These are phyloP conservation scores for Drosophila chauvacae DNA, from an alignment of 1,140 invertebrate genomes.

Conservation along the genomic window DNA sequence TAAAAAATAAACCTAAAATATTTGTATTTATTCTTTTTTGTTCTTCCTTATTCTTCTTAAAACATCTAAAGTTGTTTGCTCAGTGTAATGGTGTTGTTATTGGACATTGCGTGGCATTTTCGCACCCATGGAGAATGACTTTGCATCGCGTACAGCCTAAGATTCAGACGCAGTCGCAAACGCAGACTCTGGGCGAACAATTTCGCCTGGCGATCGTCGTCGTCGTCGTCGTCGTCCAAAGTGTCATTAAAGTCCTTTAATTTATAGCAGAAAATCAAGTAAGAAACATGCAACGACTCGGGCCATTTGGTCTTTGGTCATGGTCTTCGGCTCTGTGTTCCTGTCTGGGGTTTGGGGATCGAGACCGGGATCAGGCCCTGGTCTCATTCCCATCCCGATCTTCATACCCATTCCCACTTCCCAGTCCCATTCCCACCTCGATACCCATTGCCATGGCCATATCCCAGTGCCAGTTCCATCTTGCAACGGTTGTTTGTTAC, in stretches of 20 bases:
- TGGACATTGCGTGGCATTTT: constrained; percentile 80
- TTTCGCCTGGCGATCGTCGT: constrained; percentile 73
- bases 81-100: constrained; percentile 35
- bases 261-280: constrained; percentile 83
- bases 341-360: constrained; percentile 31
- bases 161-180: constrained; percentile 52
- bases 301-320: constrained; percentile 56
- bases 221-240: constrained; percentile 64
- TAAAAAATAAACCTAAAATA: too few species aligned
- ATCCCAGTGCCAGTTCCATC: constrained; percentile 42
- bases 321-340: constrained; percentile 49
- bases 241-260: constrained; percentile 83
- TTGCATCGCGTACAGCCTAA: constrained; percentile 41
- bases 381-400: constrained; percentile 28
- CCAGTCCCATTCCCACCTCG: constrained; percentile 24
- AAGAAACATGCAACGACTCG: constrained; percentile 80
- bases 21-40: too few species aligned
- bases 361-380: constrained; percentile 18
- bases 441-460: constrained; percentile 18
- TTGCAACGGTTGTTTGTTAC: constrained; percentile 78
- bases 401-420: constrained; percentile 24
- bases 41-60: not conserved
- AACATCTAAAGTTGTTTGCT: rapidly evolving
- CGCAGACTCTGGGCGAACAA: constrained; percentile 61
- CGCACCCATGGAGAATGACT: constrained; percentile 73